phyloP scores from a whole-genome alignment of 1,140 invertebrate species.

The Hirudo medicinalis region DNA sequence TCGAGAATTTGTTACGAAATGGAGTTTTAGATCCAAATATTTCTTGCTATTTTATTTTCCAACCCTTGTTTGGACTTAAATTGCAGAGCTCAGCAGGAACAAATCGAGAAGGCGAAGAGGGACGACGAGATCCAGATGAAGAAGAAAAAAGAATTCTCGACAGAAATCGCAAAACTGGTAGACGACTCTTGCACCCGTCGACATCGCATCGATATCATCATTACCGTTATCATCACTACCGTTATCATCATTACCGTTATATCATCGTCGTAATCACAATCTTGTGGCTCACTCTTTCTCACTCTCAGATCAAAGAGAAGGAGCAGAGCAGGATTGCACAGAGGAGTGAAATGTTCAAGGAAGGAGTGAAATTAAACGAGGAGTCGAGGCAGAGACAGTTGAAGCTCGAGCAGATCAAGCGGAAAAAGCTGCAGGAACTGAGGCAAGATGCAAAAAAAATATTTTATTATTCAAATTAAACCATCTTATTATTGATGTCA shows the following conservation, averaged over 20 bases:
- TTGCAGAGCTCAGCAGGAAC: slow-evolving; percentile 39
- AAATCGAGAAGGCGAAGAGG: slow-evolving; percentile 38
- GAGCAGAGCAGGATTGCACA: slow-evolving; percentile 35
- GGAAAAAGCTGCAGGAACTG: slow-evolving; percentile 39
- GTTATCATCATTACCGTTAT: too few relatives aligned
- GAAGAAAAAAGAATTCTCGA: slow-evolving; percentile 31
- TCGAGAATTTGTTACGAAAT: too few relatives aligned
- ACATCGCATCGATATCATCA: neutral
- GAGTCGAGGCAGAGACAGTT: slow-evolving; percentile 35
- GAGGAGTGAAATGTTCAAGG: slow-evolving; percentile 40
- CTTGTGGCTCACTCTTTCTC: slow-evolving; percentile 15
- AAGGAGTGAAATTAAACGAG: slow-evolving; percentile 39
- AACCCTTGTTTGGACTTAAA: neutral
- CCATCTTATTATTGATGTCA: too few relatives aligned
- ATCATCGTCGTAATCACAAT: too few relatives aligned
- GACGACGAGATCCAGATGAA: slow-evolving; percentile 31
- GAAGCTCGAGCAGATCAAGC: slow-evolving; percentile 39
- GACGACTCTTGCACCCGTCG: neutral
- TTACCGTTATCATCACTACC: too few relatives aligned
- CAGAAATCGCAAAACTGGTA: slow-evolving; percentile 28
- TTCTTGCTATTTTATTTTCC: too few relatives aligned
- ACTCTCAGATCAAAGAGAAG: slow-evolving; percentile 38
- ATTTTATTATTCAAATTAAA: neutral
- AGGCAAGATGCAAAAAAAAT: slow-evolving; percentile 28
- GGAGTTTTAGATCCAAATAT: too few relatives aligned